These are phyloP conservation scores for Netelia melanura DNA, from an alignment of 2,888 invertebrate genomes.

Conservation along the genomic window DNA sequence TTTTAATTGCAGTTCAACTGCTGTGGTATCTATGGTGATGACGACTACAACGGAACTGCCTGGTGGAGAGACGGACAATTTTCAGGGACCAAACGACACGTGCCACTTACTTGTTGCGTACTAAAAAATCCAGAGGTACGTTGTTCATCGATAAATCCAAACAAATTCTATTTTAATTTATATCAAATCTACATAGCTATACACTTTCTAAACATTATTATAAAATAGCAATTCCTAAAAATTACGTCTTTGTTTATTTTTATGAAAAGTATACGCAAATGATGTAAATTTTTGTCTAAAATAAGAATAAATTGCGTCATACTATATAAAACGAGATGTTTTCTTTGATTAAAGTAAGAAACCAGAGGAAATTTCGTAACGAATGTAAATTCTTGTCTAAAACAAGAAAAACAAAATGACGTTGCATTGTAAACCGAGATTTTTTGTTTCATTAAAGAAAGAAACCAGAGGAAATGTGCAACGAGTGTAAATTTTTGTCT, in stretches of 20 bases:
- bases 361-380: too few relatives aligned
- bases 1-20: constrained; percentile 83
- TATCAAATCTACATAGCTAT: not conserved
- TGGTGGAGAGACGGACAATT: constrained; percentile 83
- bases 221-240: too few relatives aligned
- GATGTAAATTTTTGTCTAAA: too few relatives aligned
- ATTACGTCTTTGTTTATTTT: too few relatives aligned
- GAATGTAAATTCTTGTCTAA: too few relatives aligned
- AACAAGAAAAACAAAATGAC: too few relatives aligned
- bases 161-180: not conserved
- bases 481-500: too few relatives aligned
- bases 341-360: too few relatives aligned
- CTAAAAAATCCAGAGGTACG: constrained; percentile 81
- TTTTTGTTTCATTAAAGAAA: not conserved
- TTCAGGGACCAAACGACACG: constrained; percentile 79
- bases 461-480: not conserved
- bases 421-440: not conserved
- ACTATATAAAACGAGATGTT: too few relatives aligned
- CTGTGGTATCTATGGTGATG: constrained; percentile 84
- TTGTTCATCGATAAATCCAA: not conserved
- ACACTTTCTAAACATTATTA: not conserved
- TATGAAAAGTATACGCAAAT: too few relatives aligned
- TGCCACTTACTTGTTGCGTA: constrained; percentile 83
- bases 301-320: too few relatives aligned
- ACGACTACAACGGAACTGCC: constrained; percentile 84